Evolutionary conservation across 2,797 vertebrate species (phyloP), one percentile per base, ranked within the genome.

Genomic region (Neomorphus geoffroyi): DNA sequence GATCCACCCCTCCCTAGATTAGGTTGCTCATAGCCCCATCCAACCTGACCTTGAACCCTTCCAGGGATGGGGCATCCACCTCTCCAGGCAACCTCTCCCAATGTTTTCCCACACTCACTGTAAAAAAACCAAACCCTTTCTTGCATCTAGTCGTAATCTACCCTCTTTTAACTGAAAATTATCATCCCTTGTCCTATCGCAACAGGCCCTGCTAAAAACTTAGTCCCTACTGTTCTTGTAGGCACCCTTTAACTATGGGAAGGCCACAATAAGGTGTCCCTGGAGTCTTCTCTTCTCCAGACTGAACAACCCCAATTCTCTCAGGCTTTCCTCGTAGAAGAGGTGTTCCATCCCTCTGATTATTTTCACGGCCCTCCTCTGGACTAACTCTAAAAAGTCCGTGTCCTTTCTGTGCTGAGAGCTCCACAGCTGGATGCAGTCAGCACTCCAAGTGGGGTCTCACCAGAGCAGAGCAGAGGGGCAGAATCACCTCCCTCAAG

Each of bases 121-220:
- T 39, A 26, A 66, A 78, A 66, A 39, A 13, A 11, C 5, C 26
- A 39, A 13, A 11, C 5, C 26, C 30, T 41, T 66, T 19, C 14
- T 23, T 30, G 0, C 6, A 54, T 9, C 26, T 12, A 73, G 46
- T 10, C 46, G 35, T 0, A 58, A 60, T 53, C n/a, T 30, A 6
- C 19, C 7, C 18, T 50, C 41, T 33, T 67, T 46, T 72, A 46
- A 46, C 22, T 45, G 80, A 66, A 66, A 70, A 21, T 16, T n/a
- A n/a, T 33, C 30, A 43, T 4, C 18, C 41, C 8, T 12, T 43
- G 26, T 18, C n/a, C 33, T 41, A 21, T 28, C 1, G 0, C 28
- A 5, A 51, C 50, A 70, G 10, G 23, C 18, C 27, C 8, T 17
- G 3, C 22, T 62, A n/a, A 27, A 41, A 66, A 19, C 26, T 48